Evolutionary conservation across 2,113 vertebrate genomes (phyloP).

Genomic region (Neodontobutis hainanensis): DNA sequence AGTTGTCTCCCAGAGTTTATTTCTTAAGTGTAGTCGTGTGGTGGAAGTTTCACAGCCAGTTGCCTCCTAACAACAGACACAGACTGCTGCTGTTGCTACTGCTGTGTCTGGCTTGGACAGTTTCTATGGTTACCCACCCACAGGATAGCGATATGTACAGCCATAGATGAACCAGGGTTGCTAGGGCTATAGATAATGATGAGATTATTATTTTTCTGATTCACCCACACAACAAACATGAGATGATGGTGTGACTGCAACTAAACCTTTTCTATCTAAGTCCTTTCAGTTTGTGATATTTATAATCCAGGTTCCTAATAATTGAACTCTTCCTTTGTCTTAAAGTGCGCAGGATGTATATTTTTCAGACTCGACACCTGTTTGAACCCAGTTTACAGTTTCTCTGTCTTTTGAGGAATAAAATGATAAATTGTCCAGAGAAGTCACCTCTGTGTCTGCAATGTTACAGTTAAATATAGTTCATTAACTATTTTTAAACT

Average conservation of each 20-base stretch:
- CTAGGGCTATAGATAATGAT: constrained; percentile 75
- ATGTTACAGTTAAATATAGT: too few species aligned
- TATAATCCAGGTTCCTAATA: not conserved
- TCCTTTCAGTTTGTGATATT: constrained; percentile 26
- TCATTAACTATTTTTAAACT: too few species aligned
- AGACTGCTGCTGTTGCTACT: constrained; percentile 65
- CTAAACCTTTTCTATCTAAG: constrained; percentile 26
- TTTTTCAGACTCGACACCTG: not conserved
- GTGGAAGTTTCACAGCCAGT: constrained; percentile 49
- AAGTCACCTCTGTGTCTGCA: too few species aligned
- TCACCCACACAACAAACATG: constrained; percentile 57
- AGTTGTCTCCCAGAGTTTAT: constrained; percentile 3
- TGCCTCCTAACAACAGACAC: constrained; percentile 59
- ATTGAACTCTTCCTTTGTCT: constrained; percentile 1
- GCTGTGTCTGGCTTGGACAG: constrained; percentile 80
- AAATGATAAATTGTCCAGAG: too few species aligned
- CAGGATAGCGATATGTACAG: constrained; percentile 70
- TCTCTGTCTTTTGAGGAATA: too few species aligned
- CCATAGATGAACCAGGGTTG: constrained; percentile 72
- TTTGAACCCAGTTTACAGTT: too few species aligned
- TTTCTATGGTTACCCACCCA: constrained; percentile 83
- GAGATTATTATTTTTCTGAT: constrained; percentile 45
- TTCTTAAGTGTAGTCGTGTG: constrained; percentile 23
- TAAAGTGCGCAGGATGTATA: constrained; percentile 20
- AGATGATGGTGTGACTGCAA: constrained; percentile 32